Conservation (phyloP, 2,888 invertebrate genomes). For the Apamea sordens region DNA sequence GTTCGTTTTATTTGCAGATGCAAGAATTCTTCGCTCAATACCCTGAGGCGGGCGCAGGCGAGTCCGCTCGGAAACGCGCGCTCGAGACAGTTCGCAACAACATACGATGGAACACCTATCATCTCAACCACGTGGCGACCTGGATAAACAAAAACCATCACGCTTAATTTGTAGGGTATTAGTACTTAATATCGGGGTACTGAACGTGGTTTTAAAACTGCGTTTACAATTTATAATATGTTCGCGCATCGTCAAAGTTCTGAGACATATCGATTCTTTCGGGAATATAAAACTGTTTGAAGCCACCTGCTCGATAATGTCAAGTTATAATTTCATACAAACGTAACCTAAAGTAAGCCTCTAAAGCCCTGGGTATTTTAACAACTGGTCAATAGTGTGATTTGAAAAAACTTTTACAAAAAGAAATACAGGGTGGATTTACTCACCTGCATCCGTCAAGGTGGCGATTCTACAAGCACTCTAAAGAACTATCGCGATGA, state of each 20-base stretch:
- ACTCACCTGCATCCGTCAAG: too few relatives aligned
- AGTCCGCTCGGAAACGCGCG: conserved; percentile 92
- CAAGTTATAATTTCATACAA: neutral
- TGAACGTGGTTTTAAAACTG: neutral
- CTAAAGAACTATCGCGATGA: too few relatives aligned
- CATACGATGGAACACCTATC: conserved; percentile 93
- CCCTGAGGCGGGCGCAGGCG: conserved; percentile 97
- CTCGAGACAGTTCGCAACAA: conserved; percentile 94
- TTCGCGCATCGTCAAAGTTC: neutral
- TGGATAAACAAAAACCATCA: conserved; percentile 89
- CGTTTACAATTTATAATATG: neutral
- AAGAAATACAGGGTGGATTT: too few relatives aligned
- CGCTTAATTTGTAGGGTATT: conserved; percentile 11
- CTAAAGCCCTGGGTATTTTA: neutral
- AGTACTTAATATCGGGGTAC: neutral
- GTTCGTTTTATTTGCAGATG: conserved; percentile 90
- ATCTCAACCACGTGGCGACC: conserved; percentile 89
- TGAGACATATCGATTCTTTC: neutral
- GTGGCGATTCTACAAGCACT: too few relatives aligned
- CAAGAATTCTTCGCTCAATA: conserved; percentile 93
- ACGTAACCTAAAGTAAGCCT: neutral
- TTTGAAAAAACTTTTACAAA: too few relatives aligned
- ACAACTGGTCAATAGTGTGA: neutral
- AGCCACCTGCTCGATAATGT: too few relatives aligned
- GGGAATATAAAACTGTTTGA: neutral